phyloP scores from a whole-genome alignment of 2,888 invertebrate species.

The Pelosia muscerda region DNA sequence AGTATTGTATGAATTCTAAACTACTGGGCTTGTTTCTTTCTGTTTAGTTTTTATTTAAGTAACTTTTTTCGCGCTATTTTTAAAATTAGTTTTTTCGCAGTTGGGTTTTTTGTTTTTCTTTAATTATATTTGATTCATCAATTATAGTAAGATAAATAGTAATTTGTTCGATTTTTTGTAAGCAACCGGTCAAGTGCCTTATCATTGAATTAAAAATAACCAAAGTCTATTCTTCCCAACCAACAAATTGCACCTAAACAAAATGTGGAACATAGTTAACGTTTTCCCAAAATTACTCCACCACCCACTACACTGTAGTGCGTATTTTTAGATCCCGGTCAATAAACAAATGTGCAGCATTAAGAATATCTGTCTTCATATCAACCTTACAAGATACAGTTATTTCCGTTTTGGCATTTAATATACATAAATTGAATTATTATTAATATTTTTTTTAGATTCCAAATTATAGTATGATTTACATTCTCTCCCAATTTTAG shows the following conservation, averaged over 20 bases:
- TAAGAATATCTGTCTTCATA: slow-evolving; percentile 28
- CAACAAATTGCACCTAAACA: slow-evolving; percentile 22
- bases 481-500: no score
- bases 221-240: neutral
- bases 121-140: no score
- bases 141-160: no score
- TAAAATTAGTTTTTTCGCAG: no score
- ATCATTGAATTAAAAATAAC: neutral
- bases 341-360: slow-evolving; percentile 48
- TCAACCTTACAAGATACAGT: neutral
- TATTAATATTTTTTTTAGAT: neutral
- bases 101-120: no score
- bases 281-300: slow-evolving; percentile 44
- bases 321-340: slow-evolving; percentile 46
- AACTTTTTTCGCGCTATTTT: no score
- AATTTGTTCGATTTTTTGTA: no score
- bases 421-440: neutral
- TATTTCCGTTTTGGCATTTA: neutral
- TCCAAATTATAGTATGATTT: no score
- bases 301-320: slow-evolving; percentile 44
- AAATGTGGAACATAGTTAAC: slow-evolving; percentile 21
- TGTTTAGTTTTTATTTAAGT: no score
- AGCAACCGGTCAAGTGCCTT: no score
- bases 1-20: no score
- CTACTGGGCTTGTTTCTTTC: no score